phyloP scores from a whole-genome alignment of 2,888 invertebrate species.

The Diplazon laetatorius region DNA sequence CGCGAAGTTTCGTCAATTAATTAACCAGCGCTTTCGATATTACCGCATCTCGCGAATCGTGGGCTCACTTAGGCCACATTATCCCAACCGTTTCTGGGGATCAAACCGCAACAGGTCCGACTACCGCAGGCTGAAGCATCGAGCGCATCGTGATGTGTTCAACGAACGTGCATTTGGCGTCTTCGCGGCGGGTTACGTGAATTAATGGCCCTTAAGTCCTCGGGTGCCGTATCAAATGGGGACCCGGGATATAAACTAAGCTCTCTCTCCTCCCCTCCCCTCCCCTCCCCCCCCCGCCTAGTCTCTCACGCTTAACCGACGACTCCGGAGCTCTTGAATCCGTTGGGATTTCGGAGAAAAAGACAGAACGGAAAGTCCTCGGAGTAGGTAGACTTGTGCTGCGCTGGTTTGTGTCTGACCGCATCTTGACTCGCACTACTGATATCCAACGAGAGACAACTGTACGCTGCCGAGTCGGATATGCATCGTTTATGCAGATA shows the following conservation, averaged over 20 bases:
- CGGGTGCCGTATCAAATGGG: conserved; percentile 36
- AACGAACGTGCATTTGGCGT: conserved; percentile 12
- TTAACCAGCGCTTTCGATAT: too few species aligned
- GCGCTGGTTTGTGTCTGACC: conserved; percentile 2
- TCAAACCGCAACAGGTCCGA: conserved; percentile 20
- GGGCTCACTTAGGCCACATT: too few species aligned
- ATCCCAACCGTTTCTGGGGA: too few species aligned
- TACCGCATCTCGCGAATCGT: too few species aligned
- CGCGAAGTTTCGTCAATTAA: too few species aligned
- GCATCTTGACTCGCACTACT: background rate
- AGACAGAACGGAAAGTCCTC: background rate
- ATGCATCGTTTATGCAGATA: too few species aligned
- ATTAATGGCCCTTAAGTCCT: conserved; percentile 37
- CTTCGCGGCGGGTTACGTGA: background rate
- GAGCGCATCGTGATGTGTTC: background rate
- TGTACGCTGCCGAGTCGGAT: too few species aligned
- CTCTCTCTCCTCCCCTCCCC: background rate
- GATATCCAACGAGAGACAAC: background rate
- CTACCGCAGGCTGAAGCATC: background rate
- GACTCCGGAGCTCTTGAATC: too few species aligned
- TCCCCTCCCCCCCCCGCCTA: too few species aligned
- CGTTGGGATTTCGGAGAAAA: too few species aligned
- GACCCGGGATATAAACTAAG: background rate
- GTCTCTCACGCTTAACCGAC: background rate
- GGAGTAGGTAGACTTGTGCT: background rate